Evolutionary conservation across 2,113 vertebrate genomes (phyloP).

Genomic region (Pyxicephalus adspersus): DNA sequence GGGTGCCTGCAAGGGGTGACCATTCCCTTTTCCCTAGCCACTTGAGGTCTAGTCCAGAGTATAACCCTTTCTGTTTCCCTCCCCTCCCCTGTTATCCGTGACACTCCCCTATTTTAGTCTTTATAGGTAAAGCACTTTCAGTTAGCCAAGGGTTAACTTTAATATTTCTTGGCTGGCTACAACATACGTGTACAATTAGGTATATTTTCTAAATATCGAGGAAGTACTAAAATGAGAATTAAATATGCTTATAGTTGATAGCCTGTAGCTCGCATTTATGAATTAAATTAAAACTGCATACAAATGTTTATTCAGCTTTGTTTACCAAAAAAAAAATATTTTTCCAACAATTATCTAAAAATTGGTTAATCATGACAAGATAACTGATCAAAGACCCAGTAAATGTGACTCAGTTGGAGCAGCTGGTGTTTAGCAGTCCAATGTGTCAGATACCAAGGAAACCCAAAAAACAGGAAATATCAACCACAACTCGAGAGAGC

Average conservation of each 20-base stretch:
- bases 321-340: slow-evolving; percentile 23
- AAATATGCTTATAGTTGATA: background rate
- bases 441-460: slow-evolving; percentile 78
- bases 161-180: background rate
- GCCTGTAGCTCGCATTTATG: background rate
- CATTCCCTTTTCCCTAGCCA: too few relatives aligned
- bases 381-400: slow-evolving; percentile 71
- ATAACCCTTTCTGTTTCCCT: too few relatives aligned
- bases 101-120: too few relatives aligned
- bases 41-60: too few relatives aligned
- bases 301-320: slow-evolving; percentile 54
- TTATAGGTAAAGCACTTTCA: background rate
- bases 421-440: slow-evolving; percentile 71
- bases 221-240: slow-evolving; percentile 8
- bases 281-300: slow-evolving; percentile 57
- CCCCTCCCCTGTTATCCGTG: too few relatives aligned
- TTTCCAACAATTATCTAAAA: slow-evolving; percentile 63
- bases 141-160: background rate
- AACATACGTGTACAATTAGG: slow-evolving; percentile 42
- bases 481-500: slow-evolving; percentile 70
- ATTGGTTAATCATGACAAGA: slow-evolving; percentile 68
- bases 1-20: too few relatives aligned
- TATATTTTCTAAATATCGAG: slow-evolving; percentile 38
- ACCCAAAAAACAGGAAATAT: slow-evolving; percentile 82
- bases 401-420: slow-evolving; percentile 71